Percentiles rank a stretch among this genome's conserved stretches.
Conservation (phyloP, 2,113 vertebrate species). For the Notarius lentiginosus region DNA sequence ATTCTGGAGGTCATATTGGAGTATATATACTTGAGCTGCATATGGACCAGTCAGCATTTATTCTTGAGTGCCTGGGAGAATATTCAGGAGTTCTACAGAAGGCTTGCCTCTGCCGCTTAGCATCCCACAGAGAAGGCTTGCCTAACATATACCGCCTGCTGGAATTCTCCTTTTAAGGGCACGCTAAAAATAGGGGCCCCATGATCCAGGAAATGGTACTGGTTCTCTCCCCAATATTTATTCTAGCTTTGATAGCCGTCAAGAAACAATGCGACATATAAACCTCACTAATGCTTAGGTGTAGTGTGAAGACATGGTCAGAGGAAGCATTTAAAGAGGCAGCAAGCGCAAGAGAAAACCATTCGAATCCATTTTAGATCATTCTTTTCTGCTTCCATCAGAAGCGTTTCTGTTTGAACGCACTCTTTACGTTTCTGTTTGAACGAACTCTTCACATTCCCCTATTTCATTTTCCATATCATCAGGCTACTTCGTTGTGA, state of each 20-base stretch:
- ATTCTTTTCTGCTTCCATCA: not conserved
- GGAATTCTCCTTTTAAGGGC: conserved; percentile 84
- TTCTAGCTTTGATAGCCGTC: conserved; percentile 56
- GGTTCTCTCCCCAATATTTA: conserved; percentile 53
- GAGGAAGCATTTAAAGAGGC: conserved; percentile 10
- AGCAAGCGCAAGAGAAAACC: not conserved
- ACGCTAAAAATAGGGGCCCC: conserved; percentile 80
- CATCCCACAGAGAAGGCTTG: conserved; percentile 57
- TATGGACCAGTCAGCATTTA: conserved; percentile 17
- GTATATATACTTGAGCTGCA: not conserved
- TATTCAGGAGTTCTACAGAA: conserved; percentile 29
- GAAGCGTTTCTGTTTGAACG: not conserved
- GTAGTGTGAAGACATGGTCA: conserved; percentile 19
- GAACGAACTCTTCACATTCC: not conserved
- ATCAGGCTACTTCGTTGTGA: not conserved
- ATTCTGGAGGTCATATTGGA: not conserved
- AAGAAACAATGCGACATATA: conserved; percentile 59
- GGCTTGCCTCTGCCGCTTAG: conserved; percentile 40
- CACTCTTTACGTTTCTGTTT: not conserved
- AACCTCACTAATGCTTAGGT: conserved; percentile 47
- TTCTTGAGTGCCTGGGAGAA: conserved; percentile 22
- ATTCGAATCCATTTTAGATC: conserved; percentile 13
- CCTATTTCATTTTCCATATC: not conserved
- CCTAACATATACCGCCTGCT: conserved; percentile 62
- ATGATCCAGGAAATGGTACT: conserved; percentile 63